Base-by-base conservation (phyloP, 2,888 invertebrate genomes). In the Ochropleura leucogaster region DNA sequence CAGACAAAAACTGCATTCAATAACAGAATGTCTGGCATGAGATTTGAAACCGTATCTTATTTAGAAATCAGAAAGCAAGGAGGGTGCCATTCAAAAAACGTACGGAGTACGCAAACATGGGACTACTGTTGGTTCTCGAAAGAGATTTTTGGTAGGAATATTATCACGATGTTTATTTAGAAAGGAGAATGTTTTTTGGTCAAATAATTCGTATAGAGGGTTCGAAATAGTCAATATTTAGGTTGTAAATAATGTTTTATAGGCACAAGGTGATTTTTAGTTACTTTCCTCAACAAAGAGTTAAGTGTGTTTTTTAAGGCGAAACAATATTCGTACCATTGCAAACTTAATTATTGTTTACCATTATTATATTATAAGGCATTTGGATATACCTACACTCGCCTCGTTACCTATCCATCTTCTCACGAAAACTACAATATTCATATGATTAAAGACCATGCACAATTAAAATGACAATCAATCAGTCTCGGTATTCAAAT, bases 1-100 rank as follows among this genome's bases (percentile, higher is more conserved):
- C 83, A 79, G 78, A 85, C 84, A 87, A 87, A 90, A 88, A 85
- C 73, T 82, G 88, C 89, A 90, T 89, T 90, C 87, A 90, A 90
- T 90, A 89, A 87, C 85, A 82, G 88, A 85, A 83, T 85, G 84
- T 81, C 84, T 86, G 85, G 69, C 89, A 89, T 80, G 89, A 90
- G 91, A 92, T 93, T 89, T 92, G 92, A 93, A 92, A 91, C 89
- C 89, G 93, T 94, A 93, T 94, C 94, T 94, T 93, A 91, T 94
- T 94, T 93, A 91, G 85, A 88, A 92, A 94, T 94, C 93, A 93
- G 92, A 93, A 92, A 87, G 85, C 83, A 65, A 77, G 79, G 78
- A 86, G 86, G 87, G 85, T 76, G 83, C 88, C 90, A 89, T 93
- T 93, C 91, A 92, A 90, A 92, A 92, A 91, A 89, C 87, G 88